Base-by-base conservation (phyloP, 1,140 invertebrate genomes). In the Zophobas atratus region DNA sequence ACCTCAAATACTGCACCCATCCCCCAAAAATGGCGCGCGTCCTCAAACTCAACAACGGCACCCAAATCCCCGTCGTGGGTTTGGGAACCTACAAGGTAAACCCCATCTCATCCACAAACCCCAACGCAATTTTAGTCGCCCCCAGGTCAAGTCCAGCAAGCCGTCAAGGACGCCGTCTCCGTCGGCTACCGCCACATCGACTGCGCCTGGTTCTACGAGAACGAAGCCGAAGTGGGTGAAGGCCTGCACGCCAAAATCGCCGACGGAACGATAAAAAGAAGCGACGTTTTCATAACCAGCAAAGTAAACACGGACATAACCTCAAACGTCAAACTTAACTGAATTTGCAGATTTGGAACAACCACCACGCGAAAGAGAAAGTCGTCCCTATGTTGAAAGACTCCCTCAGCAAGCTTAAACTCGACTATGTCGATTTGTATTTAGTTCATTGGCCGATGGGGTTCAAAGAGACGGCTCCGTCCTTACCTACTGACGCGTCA, bases 101-200 rank as follows among this genome's bases (percentile, higher is more conserved):
- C 70, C 79, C 79, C n/a, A 53, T 38, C 63, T 70, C 41, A 33
- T 75, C 1, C 5, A 38, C 36, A 70, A 35, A 20, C 20, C 34
- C 36, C 8, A 67, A 60, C 38, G 4, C 48, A 71, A 74, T 82
- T 80, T 51, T 80, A 94, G 92, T 92, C 92, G 0, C 86, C 89
- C 70, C 86, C 90, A 35, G 91, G 90, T 49, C 90, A 94, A 82
- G 92, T 93, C 0, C 87, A 85, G 71, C 88, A 89, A 82, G 93
- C 93, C 34, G 90, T 95, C 0, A 88, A 87, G 75, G 83, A 86
- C 78, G 96, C 97, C 0, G 94, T 98, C 74, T 91, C 94, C 77
- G 87, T 89, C 55, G 97, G 97, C 2, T 99, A 98, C 87, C 88
- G 97, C 6, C 96, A 96, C 84, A 92, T 99, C 79, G 97, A 99